Percentiles rank a stretch among this genome's conserved stretches.
Conservation (phyloP, 2,113 vertebrate species). For the Zingel zingel region DNA sequence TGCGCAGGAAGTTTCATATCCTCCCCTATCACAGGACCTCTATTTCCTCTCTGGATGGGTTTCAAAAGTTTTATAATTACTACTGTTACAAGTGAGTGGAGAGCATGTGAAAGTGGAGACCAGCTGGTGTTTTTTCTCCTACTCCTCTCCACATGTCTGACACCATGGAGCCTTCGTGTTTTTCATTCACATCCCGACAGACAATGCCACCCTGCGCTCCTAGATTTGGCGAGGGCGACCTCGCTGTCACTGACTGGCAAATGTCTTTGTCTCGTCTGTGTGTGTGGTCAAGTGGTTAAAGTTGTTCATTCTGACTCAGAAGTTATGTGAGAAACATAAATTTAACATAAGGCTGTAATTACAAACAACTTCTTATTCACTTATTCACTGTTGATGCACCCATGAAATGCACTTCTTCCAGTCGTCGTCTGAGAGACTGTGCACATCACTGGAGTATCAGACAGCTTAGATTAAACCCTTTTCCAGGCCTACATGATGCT, state of each 20-base stretch:
- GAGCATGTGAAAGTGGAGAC: constrained; percentile 78
- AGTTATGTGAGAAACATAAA: constrained; percentile 46
- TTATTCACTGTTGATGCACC: constrained; percentile 8
- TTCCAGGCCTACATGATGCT: background rate
- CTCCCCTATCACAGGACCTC: constrained; percentile 87
- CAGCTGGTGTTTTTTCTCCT: constrained; percentile 77
- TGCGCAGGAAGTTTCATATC: constrained; percentile 91
- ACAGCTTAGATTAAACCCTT: background rate
- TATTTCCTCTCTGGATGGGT: constrained; percentile 84
- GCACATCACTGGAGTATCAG: background rate
- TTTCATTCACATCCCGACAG: constrained; percentile 68
- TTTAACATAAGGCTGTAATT: constrained; percentile 30
- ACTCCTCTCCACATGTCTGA: constrained; percentile 77
- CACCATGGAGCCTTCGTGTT: constrained; percentile 73
- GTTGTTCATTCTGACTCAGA: constrained; percentile 34
- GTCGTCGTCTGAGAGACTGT: constrained; percentile 12
- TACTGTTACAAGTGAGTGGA: constrained; percentile 75
- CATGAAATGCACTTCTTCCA: background rate
- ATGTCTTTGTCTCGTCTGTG: constrained; percentile 61
- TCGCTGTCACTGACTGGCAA: constrained; percentile 69
- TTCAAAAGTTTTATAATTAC: constrained; percentile 84
- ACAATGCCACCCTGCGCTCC: constrained; percentile 70
- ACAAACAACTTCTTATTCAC: constrained; percentile 19
- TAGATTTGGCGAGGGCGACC: constrained; percentile 64
- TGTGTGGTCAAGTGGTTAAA: constrained; percentile 58